A percentile compares a stretch with the other conserved stretches of the same genome.
These are phyloP conservation scores for Pristionchus fissidentatus DNA, from an alignment of 2,888 invertebrate species.

Conservation along the genomic window DNA sequence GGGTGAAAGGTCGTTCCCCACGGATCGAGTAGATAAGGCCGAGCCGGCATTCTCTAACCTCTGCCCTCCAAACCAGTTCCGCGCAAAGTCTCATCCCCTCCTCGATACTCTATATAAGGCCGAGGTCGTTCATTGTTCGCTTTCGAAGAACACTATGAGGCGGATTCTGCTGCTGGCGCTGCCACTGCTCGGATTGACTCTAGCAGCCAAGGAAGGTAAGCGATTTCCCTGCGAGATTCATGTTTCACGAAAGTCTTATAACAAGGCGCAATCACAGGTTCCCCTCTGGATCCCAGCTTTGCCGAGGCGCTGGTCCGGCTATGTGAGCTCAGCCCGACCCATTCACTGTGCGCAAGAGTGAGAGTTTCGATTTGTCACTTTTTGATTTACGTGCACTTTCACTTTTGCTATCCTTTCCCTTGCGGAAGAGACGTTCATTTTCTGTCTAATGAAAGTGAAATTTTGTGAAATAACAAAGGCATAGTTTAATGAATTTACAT, in stretches of 20 bases:
- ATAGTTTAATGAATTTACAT: not conserved
- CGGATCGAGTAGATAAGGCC: conserved; percentile 21
- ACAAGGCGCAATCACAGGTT: too few relatives aligned
- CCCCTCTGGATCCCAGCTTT: not conserved
- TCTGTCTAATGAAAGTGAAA: not conserved
- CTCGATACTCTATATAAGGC: not conserved
- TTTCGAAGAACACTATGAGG: not conserved
- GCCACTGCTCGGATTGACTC: not conserved
- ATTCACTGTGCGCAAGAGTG: conserved; percentile 36
- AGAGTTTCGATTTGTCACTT: too few relatives aligned
- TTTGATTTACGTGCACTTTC: not conserved
- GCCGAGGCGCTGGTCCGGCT: conserved; percentile 35
- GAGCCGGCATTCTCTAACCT: conserved; percentile 37
- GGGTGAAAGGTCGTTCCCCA: conserved; percentile 4
- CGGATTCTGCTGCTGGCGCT: not conserved
- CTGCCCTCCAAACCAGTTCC: not conserved
- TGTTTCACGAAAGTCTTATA: too few relatives aligned
- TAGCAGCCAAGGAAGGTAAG: not conserved
- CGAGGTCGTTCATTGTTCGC: not conserved
- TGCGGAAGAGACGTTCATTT: not conserved
- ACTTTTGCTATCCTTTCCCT: not conserved
- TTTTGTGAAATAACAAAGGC: not conserved
- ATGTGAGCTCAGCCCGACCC: conserved; percentile 1
- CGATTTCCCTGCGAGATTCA: too few relatives aligned
- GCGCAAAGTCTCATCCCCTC: not conserved